A percentile compares a stretch with the other conserved stretches of the same genome.
Evolutionary conservation across 2,113 vertebrate genomes (phyloP).

Genomic region (Nestor notabilis): DNA sequence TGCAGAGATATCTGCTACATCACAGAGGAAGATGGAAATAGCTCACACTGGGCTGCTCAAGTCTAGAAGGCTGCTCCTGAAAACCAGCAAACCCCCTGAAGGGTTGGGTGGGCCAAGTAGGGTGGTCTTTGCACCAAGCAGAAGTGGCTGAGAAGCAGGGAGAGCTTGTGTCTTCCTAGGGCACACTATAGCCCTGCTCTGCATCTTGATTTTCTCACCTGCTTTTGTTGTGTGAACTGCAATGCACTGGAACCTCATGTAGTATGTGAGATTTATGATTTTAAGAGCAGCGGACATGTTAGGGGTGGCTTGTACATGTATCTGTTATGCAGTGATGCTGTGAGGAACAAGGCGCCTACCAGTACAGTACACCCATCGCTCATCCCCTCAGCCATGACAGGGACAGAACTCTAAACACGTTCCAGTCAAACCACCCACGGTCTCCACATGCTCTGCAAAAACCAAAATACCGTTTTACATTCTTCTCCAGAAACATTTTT

Average conservation of each 20-base stretch:
- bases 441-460: slow-evolving; percentile 23
- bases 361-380: not conserved
- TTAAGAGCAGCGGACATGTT: not conserved
- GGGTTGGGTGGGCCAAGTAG: accelerated
- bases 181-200: accelerated
- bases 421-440: slow-evolving; percentile 19
- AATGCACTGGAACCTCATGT: not conserved
- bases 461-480: not conserved
- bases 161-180: not conserved
- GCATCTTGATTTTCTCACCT: not conserved
- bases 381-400: not conserved
- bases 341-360: not conserved
- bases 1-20: not conserved
- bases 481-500: not conserved
- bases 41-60: not conserved
- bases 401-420: not conserved
- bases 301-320: not conserved
- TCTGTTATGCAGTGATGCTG: not conserved
- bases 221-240: not conserved
- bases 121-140: not conserved
- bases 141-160: not conserved
- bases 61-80: not conserved
- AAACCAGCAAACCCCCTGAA: not conserved
- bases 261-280: not conserved
- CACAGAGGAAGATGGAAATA: not conserved